Evolutionary conservation across 30 jellyfish, hydroid and myxozoan species (phyloP), one percentile per base, ranked within the genome.

Genomic region (Mastigias papua): DNA sequence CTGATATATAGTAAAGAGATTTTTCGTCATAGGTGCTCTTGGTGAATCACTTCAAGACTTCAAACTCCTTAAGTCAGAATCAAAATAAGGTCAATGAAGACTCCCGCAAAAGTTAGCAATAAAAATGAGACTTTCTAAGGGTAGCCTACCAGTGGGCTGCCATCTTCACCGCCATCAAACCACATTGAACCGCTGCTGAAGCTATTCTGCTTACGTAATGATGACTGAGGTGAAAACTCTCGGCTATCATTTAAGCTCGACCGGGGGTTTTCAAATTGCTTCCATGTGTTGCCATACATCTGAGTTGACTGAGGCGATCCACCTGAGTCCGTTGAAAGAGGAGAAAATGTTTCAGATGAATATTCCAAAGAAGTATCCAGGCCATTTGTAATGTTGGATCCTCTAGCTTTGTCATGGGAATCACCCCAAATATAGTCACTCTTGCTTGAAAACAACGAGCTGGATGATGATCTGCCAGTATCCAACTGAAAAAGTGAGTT

Each of bases 311-410:
- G 97, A 17, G 99, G 99, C 13, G 99, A 90, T 29, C 97, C 89
- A 75, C 97, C 60, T 15, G 97, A 86, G 70, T 90, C 97, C 23
- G 73, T 89, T 32, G 97, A 89, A 50, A 82, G 75, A n/a, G 99
- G 97, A 2, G 97, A 94, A 67, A 86, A 89, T 16, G 97, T 85
- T 25, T 94, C 99, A 20, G 96, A 86, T 17, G 97, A 94, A 70
- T 80, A 89, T 23, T 88, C 97, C 19, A 81, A 70, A 23, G 97
- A 88, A 11, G 92, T 65, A 57, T 78, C 94, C 7, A 85, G 77
- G 7, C 94, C 94, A 42, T 88, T 85, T 19, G 97, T 94, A 31
- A 82, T 22, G 70, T 95, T 79, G 0, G 98, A 81, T 11, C 98
- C 98, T 42, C 94, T 60, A 1, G 67, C 68, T 32, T 85, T 85